These are phyloP conservation scores for Tridacna gigas DNA, from an alignment of 2,888 invertebrate species.

Conservation along the genomic window DNA sequence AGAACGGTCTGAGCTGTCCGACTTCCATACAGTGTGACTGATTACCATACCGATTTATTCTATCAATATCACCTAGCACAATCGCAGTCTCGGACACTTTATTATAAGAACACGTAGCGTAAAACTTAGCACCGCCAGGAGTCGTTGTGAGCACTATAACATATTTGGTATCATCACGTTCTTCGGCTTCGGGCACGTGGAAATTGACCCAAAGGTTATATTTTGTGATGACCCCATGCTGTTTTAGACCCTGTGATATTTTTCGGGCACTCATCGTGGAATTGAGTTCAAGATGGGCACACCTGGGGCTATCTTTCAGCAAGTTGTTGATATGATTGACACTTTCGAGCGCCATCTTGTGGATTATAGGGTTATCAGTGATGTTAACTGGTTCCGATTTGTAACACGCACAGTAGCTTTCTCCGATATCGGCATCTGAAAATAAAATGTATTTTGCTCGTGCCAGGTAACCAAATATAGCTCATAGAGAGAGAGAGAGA, in stretches of 20 bases:
- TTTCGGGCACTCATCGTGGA: conserved; percentile 30
- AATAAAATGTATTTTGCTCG: not conserved
- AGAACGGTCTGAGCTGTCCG: conserved; percentile 44
- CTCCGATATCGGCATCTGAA: conserved; percentile 93
- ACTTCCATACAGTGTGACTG: conserved; percentile 57
- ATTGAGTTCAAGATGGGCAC: conserved; percentile 87
- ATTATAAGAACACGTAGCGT: conserved; percentile 50
- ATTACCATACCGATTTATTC: conserved; percentile 63
- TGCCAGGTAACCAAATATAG: no score
- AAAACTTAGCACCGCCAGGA: conserved; percentile 61
- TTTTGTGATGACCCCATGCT: conserved; percentile 26
- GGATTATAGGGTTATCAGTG: conserved; percentile 28
- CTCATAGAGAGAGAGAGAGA: no score
- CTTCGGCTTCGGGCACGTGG: conserved; percentile 88
- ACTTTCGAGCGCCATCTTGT: conserved; percentile 65
- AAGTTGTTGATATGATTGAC: conserved; percentile 60
- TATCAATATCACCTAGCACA: conserved; percentile 29
- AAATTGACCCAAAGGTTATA: conserved; percentile 84
- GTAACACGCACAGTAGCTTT: conserved; percentile 97
- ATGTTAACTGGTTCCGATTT: conserved; percentile 87
- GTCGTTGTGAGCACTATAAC: conserved; percentile 50
- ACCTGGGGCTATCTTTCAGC: conserved; percentile 85
- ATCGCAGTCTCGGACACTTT: conserved; percentile 9
- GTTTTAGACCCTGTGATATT: conserved; percentile 33
- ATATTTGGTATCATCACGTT: conserved; percentile 63